Percentiles rank a stretch among this genome's conserved stretches.
Conservation (phyloP, 2,888 invertebrate genomes). For the Ypsolopha sequella region DNA sequence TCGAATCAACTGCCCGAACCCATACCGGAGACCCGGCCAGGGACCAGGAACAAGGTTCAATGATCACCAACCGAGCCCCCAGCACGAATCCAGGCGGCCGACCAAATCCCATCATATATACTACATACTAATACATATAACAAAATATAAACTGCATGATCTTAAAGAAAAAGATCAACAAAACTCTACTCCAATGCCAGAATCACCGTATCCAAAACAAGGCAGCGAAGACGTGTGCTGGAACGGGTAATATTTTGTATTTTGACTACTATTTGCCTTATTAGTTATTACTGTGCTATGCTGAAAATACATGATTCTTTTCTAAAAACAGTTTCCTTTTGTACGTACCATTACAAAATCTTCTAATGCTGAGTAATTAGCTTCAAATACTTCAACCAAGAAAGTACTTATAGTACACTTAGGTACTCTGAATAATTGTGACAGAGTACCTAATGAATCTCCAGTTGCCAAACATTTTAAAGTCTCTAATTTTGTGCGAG, state of each 20-base stretch:
- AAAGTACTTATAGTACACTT: conserved; percentile 5
- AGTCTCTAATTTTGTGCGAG: neutral
- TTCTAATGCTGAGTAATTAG: neutral
- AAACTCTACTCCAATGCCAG: conserved; percentile 1
- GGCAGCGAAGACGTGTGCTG: neutral
- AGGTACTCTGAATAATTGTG: conserved; percentile 7
- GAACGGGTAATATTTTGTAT: neutral
- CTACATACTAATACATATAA: no score
- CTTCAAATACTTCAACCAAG: neutral
- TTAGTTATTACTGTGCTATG: neutral
- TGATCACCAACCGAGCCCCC: no score
- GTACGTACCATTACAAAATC: neutral
- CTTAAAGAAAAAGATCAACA: no score
- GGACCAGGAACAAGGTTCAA: no score
- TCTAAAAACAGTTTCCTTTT: no score
- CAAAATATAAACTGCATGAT: no score
- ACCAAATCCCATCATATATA: no score
- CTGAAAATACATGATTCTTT: neutral
- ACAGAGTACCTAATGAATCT: conserved; percentile 3
- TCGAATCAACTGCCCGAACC: no score
- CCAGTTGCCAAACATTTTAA: conserved; percentile 6
- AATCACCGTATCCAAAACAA: conserved; percentile 1
- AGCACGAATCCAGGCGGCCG: no score
- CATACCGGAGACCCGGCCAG: no score
- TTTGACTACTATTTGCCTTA: neutral